Conservation (phyloP, 2,888 invertebrate genomes). For the Podabrus alpinus region DNA sequence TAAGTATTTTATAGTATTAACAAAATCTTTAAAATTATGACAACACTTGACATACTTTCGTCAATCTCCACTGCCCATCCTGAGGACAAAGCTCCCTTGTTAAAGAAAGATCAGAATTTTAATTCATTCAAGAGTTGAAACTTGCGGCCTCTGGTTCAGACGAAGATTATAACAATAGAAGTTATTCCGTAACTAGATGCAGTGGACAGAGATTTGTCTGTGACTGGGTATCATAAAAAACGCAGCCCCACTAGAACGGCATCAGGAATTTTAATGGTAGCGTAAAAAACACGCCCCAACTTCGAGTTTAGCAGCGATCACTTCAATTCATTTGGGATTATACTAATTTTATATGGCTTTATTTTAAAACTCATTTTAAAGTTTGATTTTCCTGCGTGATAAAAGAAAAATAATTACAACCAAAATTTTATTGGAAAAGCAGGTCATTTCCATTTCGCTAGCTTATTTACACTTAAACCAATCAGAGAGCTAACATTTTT, state of each 20-base stretch:
- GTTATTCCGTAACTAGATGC: slow-evolving; percentile 24
- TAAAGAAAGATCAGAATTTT: not conserved
- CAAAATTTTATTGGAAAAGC: too few relatives aligned
- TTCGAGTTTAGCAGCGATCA: not conserved
- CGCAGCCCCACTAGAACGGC: slow-evolving; percentile 8
- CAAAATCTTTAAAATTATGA: not conserved
- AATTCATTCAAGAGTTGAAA: slow-evolving; percentile 2
- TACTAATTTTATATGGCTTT: not conserved
- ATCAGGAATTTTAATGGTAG: slow-evolving; percentile 28
- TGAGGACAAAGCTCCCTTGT: not conserved
- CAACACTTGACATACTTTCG: not conserved
- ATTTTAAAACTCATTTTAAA: not conserved
- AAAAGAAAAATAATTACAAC: too few relatives aligned
- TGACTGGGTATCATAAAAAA: slow-evolving; percentile 19
- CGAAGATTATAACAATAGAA: slow-evolving; percentile 27
- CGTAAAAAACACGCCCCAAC: slow-evolving; percentile 19
- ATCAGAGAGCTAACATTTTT: too few relatives aligned
- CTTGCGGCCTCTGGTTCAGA: not conserved
- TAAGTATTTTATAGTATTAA: not conserved
- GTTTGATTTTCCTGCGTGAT: not conserved
- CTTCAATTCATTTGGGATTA: not conserved
- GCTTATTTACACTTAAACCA: too few relatives aligned
- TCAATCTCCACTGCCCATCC: not conserved
- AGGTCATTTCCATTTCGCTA: too few relatives aligned
- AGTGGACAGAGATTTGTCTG: slow-evolving; percentile 28